Percentiles rank a stretch among this genome's conserved stretches.
Evolutionary conservation across 2,113 vertebrate genomes (phyloP).

Genomic region (Okapia johnstoni): DNA sequence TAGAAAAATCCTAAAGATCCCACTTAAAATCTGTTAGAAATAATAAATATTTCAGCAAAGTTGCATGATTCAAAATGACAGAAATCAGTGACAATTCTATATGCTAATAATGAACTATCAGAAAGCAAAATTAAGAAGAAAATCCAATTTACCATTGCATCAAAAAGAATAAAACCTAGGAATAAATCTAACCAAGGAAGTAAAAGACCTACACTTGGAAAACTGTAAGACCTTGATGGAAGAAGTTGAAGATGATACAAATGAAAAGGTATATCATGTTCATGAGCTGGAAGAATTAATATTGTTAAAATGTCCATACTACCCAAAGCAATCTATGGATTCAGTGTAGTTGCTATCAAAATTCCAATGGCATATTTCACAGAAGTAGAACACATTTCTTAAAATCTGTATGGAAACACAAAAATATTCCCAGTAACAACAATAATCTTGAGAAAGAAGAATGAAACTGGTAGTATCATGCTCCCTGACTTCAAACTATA

Average conservation of each 20-base stretch:
- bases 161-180: not conserved
- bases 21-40: not conserved
- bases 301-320: not conserved
- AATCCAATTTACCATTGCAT: not conserved
- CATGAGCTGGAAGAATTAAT: not conserved
- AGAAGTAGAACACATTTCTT: not conserved
- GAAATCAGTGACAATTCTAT: not conserved
- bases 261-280: not conserved
- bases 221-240: not conserved
- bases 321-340: not conserved
- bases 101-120: not conserved
- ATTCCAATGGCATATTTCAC: not conserved
- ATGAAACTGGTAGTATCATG: not conserved
- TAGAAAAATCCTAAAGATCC: not conserved
- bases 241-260: not conserved
- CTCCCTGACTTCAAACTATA: not conserved
- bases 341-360: not conserved
- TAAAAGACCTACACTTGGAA: not conserved
- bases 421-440: not conserved
- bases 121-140: not conserved
- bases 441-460: not conserved
- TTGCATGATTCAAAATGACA: not conserved
- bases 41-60: not conserved
- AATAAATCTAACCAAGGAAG: not conserved
- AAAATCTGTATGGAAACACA: not conserved